phyloP scores from a whole-genome alignment of 2,113 vertebrate species.

The Sebastes schlegelii region DNA sequence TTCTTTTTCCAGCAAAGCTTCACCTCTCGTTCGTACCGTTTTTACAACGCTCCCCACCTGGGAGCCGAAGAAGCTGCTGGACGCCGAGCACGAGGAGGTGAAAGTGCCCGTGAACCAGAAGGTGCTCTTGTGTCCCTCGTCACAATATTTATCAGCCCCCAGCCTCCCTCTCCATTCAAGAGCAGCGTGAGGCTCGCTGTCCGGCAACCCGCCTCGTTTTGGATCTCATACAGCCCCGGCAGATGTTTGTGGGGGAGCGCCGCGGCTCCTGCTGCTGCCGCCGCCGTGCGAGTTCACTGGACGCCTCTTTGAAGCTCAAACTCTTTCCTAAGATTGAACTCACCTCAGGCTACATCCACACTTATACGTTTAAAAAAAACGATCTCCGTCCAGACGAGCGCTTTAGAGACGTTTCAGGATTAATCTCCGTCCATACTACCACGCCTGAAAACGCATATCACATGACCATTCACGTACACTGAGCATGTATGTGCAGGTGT shows the following conservation, averaged over 20 bases:
- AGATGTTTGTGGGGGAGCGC: conserved; percentile 20
- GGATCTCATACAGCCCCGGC: conserved; percentile 20
- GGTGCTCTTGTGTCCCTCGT: conserved; percentile 35
- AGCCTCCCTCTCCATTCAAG: conserved; percentile 13
- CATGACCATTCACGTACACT: too few relatives aligned
- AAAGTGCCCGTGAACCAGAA: conserved; percentile 27
- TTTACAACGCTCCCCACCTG: conserved; percentile 1
- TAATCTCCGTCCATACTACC: too few relatives aligned
- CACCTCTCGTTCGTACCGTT: neutral
- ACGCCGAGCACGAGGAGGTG: conserved; percentile 16
- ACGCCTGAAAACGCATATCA: too few relatives aligned
- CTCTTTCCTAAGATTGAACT: conserved; percentile 1
- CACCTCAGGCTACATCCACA: too few relatives aligned
- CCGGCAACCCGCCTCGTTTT: conserved; percentile 31
- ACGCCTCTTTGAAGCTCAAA: conserved; percentile 13
- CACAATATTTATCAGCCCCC: conserved; percentile 48
- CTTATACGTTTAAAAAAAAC: too few relatives aligned
- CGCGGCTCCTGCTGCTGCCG: neutral
- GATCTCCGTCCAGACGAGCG: too few relatives aligned
- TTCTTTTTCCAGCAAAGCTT: neutral
- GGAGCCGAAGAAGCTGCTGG: conserved; percentile 13
- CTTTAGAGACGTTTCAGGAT: too few relatives aligned
- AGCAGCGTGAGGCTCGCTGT: conserved; percentile 20
- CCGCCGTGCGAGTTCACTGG: neutral
- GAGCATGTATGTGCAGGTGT: too few relatives aligned